Evolutionary conservation across 2,797 vertebrate species (phyloP).

Genomic region (Danio albolineatus): DNA sequence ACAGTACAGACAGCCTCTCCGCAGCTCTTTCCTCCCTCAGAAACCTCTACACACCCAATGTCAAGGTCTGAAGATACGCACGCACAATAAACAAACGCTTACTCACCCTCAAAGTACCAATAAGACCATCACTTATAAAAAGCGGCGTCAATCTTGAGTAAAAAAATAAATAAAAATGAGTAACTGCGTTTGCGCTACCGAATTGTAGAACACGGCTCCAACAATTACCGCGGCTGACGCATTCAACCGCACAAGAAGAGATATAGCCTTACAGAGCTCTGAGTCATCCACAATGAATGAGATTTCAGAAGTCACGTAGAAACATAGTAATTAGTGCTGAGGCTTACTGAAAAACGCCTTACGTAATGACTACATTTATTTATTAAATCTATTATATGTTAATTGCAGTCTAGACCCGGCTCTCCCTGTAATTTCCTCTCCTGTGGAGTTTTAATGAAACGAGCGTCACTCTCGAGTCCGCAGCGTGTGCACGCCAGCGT

Average conservation of each 20-base stretch:
- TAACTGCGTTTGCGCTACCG: slow-evolving; percentile 11
- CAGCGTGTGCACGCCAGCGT: slow-evolving; percentile 14
- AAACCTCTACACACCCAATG: slow-evolving; percentile 97
- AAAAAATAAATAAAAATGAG: slow-evolving; percentile 18
- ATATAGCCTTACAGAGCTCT: slow-evolving; percentile 27
- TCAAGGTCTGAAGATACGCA: slow-evolving; percentile 85
- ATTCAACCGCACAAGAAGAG: slow-evolving; percentile 40
- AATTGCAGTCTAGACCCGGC: slow-evolving; percentile 41
- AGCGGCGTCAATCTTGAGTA: neutral
- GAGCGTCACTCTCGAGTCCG: neutral
- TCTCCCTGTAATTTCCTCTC: slow-evolving; percentile 49
- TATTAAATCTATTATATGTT: slow-evolving; percentile 48
- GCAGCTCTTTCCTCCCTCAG: slow-evolving; percentile 94
- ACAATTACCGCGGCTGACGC: slow-evolving; percentile 31
- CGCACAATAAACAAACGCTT: slow-evolving; percentile 20
- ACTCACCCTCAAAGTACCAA: neutral
- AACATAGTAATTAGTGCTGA: slow-evolving; percentile 51
- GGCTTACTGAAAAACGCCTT: slow-evolving; percentile 37
- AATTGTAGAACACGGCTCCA: slow-evolving; percentile 27
- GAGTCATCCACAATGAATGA: slow-evolving; percentile 43
- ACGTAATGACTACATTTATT: slow-evolving; percentile 41
- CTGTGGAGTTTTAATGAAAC: slow-evolving; percentile 43
- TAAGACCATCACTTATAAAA: slow-evolving; percentile 10
- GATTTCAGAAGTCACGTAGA: slow-evolving; percentile 50
- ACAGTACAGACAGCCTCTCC: slow-evolving; percentile 93